A percentile compares a stretch with the other conserved stretches of the same genome.
phyloP scores from a whole-genome alignment of 2,113 vertebrate genomes.

The Sarotherodon lohbergeri region DNA sequence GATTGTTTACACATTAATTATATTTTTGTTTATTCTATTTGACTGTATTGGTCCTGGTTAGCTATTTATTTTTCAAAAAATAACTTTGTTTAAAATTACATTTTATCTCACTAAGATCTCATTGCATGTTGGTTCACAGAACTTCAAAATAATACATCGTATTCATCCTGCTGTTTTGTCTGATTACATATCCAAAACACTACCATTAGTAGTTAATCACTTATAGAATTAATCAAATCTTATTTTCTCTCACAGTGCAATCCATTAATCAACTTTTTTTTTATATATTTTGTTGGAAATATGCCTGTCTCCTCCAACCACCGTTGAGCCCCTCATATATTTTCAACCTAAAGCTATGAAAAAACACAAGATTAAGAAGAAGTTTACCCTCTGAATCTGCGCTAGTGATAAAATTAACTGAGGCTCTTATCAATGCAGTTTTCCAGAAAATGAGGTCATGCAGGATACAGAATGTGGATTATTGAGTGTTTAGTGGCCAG shows the following conservation, averaged over 20 bases:
- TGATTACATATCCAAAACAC: not conserved
- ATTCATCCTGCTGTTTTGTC: not conserved
- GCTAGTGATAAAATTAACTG: slow-evolving; percentile 12
- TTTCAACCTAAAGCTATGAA: not conserved
- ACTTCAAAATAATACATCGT: not conserved
- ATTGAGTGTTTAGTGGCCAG: slow-evolving; percentile 52
- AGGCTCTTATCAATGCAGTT: slow-evolving; percentile 43
- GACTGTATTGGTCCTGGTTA: not conserved
- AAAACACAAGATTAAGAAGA: slow-evolving; percentile 7
- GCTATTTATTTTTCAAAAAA: not conserved
- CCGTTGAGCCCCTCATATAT: not conserved
- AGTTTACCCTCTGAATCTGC: not conserved
- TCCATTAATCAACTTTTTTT: not conserved
- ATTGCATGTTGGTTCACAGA: not conserved
- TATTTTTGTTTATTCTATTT: not conserved
- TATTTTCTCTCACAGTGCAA: not conserved
- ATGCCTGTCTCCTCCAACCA: not conserved
- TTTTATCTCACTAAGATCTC: not conserved
- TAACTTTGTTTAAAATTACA: fast-evolving
- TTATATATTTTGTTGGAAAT: not conserved
- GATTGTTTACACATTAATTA: not conserved
- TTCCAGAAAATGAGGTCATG: slow-evolving; percentile 38
- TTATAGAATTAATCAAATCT: not conserved
- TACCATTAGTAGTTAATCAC: not conserved
- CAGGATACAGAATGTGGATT: slow-evolving; percentile 46